These are phyloP conservation scores for Leucophenga varia DNA, from an alignment of 1,140 invertebrate species.

Conservation along the genomic window DNA sequence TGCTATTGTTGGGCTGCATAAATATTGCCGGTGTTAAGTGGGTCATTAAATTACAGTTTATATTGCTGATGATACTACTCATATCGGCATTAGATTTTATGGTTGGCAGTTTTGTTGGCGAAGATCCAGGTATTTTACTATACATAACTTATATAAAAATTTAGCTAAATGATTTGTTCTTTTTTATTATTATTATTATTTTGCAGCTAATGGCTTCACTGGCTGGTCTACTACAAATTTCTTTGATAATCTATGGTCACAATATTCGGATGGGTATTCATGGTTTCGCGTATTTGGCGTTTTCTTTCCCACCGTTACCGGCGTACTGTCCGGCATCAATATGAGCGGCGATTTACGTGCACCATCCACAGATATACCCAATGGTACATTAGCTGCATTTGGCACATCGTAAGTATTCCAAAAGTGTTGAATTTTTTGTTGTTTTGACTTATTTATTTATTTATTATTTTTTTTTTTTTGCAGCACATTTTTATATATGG, in stretches of 20 bases:
- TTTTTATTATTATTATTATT: neutral
- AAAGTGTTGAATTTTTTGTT: no score
- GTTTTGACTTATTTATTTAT: neutral
- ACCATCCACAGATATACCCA: constrained; percentile 89
- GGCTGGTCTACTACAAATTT: constrained; percentile 82
- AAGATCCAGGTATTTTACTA: constrained; percentile 61
- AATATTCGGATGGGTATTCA: constrained; percentile 75
- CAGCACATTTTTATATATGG: constrained; percentile 87
- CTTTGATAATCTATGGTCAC: constrained; percentile 77
- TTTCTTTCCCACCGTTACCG: constrained; percentile 92
- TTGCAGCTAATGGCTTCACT: constrained; percentile 75
- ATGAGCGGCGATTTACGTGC: constrained; percentile 95
- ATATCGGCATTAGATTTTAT: constrained; percentile 86
- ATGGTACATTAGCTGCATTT: constrained; percentile 89
- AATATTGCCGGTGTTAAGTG: constrained; percentile 92
- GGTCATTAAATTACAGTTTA: constrained; percentile 89
- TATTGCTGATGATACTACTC: constrained; percentile 78
- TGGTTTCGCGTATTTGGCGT: constrained; percentile 94
- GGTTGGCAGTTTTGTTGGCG: constrained; percentile 81
- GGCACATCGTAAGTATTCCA: constrained; percentile 69
- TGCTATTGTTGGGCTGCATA: constrained; percentile 79
- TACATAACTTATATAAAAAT: constrained; percentile 4
- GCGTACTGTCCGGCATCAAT: constrained; percentile 93
- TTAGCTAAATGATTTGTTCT: neutral
- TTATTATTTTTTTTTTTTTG: constrained; percentile 26